These are phyloP conservation scores for Argya squamiceps DNA, from an alignment of 2,797 vertebrate genomes.

Conservation along the genomic window DNA sequence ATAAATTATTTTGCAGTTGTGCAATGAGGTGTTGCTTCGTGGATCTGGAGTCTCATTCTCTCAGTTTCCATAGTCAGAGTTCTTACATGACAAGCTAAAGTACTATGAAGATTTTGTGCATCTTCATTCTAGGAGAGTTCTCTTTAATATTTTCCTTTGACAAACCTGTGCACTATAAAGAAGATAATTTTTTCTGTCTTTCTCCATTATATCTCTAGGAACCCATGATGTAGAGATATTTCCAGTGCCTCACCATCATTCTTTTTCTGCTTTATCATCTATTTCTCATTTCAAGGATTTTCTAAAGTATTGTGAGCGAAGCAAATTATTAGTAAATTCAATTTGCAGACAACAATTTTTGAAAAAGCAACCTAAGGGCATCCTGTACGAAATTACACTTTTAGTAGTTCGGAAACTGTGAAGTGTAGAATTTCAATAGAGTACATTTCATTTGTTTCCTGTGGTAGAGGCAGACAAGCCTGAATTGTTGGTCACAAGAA, in stretches of 20 bases:
- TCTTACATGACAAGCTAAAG: background rate
- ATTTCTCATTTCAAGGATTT: slow-evolving; percentile 42
- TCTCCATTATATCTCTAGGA: background rate
- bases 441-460: slow-evolving; percentile 28
- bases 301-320: slow-evolving; percentile 21
- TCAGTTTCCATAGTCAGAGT: background rate
- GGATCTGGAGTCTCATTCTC: background rate
- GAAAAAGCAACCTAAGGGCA: slow-evolving; percentile 8
- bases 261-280: slow-evolving; percentile 30
- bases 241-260: background rate
- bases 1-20: background rate
- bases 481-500: slow-evolving; percentile 11
- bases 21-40: background rate
- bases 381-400: slow-evolving; percentile 32
- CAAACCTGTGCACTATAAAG: background rate
- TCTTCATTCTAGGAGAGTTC: background rate
- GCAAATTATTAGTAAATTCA: slow-evolving; percentile 52
- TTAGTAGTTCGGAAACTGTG: background rate
- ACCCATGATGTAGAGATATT: background rate
- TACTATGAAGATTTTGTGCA: background rate
- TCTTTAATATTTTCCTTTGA: background rate
- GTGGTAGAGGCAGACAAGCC: background rate
- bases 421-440: slow-evolving; percentile 12
- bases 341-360: slow-evolving; percentile 43
- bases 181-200: background rate